Conservation (phyloP, 2,888 invertebrate genomes). For the Cremastinae sp. region DNA sequence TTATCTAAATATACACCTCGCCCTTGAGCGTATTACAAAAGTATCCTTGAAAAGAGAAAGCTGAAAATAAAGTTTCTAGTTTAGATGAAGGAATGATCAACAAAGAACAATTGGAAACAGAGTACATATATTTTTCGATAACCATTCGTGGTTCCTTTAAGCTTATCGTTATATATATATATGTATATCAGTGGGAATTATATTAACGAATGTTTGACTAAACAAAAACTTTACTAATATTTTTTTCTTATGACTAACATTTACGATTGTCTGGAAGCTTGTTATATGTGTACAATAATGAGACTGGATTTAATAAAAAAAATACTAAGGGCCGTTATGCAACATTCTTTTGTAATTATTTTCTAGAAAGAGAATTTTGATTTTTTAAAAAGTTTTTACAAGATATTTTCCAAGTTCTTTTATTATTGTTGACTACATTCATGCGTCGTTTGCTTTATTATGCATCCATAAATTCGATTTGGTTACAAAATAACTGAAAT, state of each 20-base stretch:
- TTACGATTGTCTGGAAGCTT: slow-evolving; percentile 26
- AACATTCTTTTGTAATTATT: too few relatives aligned
- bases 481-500: too few relatives aligned
- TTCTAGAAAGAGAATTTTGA: too few relatives aligned
- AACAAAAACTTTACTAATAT: too few relatives aligned
- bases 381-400: too few relatives aligned
- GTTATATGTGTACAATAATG: slow-evolving; percentile 26
- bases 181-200: slow-evolving; percentile 31
- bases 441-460: too few relatives aligned
- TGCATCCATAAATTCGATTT: too few relatives aligned
- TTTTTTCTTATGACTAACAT: slow-evolving; percentile 32
- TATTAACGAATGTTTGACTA: slow-evolving; percentile 27
- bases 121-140: slow-evolving; percentile 42
- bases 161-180: slow-evolving; percentile 19
- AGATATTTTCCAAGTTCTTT: too few relatives aligned
- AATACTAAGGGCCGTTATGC: slow-evolving; percentile 31
- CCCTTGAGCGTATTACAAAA: too few relatives aligned
- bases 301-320: slow-evolving; percentile 43
- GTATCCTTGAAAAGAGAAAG: slow-evolving; percentile 4
- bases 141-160: slow-evolving; percentile 27
- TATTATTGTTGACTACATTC: too few relatives aligned
- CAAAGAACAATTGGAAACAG: slow-evolving; percentile 1
- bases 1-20: too few relatives aligned
- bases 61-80: slow-evolving; percentile 4
- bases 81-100: background rate